phyloP scores from a whole-genome alignment of 1,140 invertebrate genomes.

The Neuroterus valhalla region DNA sequence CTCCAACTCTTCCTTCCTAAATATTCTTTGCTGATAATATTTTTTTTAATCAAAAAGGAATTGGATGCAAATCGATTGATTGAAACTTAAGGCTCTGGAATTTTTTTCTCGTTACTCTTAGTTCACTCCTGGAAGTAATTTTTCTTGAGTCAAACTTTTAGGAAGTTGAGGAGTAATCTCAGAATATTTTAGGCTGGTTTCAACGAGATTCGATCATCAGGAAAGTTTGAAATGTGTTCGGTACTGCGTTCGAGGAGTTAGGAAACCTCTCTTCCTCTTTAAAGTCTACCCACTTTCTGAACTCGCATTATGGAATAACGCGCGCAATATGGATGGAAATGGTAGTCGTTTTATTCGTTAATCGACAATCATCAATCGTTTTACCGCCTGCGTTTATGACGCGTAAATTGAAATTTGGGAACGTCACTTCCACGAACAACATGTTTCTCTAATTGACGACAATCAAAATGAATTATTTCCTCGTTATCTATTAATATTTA shows the following conservation, averaged over 20 bases:
- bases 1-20: too few species aligned
- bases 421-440: neutral
- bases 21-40: too few species aligned
- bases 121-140: neutral
- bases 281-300: slow-evolving; percentile 12
- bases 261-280: neutral
- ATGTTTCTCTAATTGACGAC: neutral
- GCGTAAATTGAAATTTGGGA: neutral
- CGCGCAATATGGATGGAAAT: neutral
- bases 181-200: neutral
- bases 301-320: neutral
- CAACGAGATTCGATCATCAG: neutral
- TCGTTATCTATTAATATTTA: neutral
- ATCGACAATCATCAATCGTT: slow-evolving; percentile 9
- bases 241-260: neutral
- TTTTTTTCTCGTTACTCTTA: too few species aligned
- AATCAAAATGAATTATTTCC: neutral
- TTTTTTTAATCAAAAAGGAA: too few species aligned
- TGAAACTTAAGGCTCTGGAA: too few species aligned
- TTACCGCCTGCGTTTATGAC: neutral
- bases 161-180: neutral
- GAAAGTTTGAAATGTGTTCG: neutral
- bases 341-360: slow-evolving; percentile 1
- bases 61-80: too few species aligned
- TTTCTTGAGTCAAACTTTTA: neutral